Evolutionary conservation across 1,140 invertebrate species (phyloP).

Genomic region (Drosophila sproati): DNA sequence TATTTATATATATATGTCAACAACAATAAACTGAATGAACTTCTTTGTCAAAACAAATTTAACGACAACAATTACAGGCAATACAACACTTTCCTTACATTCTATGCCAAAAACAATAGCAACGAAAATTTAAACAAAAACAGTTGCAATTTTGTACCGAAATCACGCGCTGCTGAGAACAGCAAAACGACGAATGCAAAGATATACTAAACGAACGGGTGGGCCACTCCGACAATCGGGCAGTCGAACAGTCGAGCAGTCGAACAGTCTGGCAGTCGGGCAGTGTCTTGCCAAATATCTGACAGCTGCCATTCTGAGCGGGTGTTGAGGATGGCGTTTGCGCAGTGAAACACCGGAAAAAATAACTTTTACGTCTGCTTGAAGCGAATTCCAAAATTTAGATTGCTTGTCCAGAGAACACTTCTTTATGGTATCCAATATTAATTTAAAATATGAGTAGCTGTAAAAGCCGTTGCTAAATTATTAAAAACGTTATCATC

Average conservation of each 20-base stretch:
- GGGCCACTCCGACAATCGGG: not conserved
- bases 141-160: not conserved
- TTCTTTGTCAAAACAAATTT: not conserved
- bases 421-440: too few relatives aligned
- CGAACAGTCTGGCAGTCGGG: not conserved
- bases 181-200: conserved; percentile 3
- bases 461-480: too few relatives aligned
- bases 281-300: conserved; percentile 53
- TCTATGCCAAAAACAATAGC: not conserved
- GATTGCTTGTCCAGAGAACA: too few relatives aligned
- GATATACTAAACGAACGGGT: not conserved
- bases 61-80: conserved; percentile 5
- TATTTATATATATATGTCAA: not conserved
- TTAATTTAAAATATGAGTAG: too few relatives aligned
- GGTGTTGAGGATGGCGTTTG: conserved; percentile 31
- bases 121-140: not conserved
- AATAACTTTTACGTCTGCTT: too few relatives aligned
- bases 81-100: not conserved
- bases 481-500: too few relatives aligned
- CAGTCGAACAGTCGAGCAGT: not conserved
- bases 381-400: too few relatives aligned
- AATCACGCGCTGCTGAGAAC: not conserved
- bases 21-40: not conserved
- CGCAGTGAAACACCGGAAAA: conserved; percentile 23
- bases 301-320: conserved; percentile 17